Percentiles rank a stretch among this genome's conserved stretches.
phyloP scores from a whole-genome alignment of 2,888 invertebrate species.

The Osmoderma eremita region DNA sequence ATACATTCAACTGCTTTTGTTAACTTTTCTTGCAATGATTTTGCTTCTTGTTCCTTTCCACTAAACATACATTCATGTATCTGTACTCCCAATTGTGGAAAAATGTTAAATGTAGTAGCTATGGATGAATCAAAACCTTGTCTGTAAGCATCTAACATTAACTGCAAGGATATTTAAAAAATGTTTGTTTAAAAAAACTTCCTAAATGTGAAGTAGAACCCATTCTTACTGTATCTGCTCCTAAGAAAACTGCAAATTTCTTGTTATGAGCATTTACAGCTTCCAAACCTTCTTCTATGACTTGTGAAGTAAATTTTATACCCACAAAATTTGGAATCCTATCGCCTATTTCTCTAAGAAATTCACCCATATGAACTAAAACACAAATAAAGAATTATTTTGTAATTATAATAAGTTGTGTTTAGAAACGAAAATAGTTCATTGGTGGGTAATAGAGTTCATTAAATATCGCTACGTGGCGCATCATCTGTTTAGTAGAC shows the following conservation, averaged over 20 bases:
- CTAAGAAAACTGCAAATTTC: conserved; percentile 71
- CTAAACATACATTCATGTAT: conserved; percentile 68
- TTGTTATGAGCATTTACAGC: conserved; percentile 67
- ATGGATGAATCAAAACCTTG: conserved; percentile 79
- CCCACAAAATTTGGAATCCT: conserved; percentile 80
- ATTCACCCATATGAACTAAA: conserved; percentile 78
- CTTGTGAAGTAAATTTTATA: conserved; percentile 82
- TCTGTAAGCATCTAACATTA: conserved; percentile 73
- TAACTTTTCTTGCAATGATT: conserved; percentile 65
- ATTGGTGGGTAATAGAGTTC: no score
- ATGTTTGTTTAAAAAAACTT: not conserved
- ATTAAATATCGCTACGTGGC: no score
- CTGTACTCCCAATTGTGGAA: conserved; percentile 69
- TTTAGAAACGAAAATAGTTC: no score
- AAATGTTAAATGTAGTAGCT: conserved; percentile 75
- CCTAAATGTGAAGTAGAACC: conserved; percentile 2
- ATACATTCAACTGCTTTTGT: conserved; percentile 57
- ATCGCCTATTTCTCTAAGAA: conserved; percentile 70
- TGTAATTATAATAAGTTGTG: no score
- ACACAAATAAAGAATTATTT: no score
- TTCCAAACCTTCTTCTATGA: conserved; percentile 74
- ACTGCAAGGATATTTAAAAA: conserved; percentile 59
- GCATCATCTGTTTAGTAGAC: no score
- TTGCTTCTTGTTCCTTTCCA: conserved; percentile 65
- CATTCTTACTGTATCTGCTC: conserved; percentile 72